A percentile compares a stretch with the other conserved stretches of the same genome.
phyloP scores from a whole-genome alignment of 2,113 vertebrate genomes.

The Propithecus coquereli region DNA sequence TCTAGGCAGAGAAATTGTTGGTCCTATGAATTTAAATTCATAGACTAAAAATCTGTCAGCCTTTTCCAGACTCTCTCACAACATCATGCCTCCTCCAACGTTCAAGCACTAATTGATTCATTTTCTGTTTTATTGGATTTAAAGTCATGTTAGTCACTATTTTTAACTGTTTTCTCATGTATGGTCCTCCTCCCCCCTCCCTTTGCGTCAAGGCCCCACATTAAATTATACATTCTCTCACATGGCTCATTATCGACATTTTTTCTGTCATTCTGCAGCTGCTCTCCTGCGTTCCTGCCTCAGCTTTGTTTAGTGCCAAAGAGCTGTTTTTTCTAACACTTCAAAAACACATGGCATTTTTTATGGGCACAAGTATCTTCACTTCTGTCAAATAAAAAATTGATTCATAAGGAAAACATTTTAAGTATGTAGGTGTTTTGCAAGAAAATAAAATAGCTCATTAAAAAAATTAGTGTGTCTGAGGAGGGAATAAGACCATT shows the following conservation, averaged over 20 bases:
- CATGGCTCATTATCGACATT: conserved; percentile 71
- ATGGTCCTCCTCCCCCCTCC: conserved; percentile 25
- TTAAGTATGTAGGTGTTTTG: conserved; percentile 74
- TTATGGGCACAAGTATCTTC: conserved; percentile 69
- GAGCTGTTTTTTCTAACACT: conserved; percentile 78
- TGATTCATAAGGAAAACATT: conserved; percentile 76
- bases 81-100: conserved; percentile 52
- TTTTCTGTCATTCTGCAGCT: conserved; percentile 64
- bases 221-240: conserved; percentile 74
- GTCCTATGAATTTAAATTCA: conserved; percentile 76
- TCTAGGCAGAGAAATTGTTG: conserved; percentile 69
- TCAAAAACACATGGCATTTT: conserved; percentile 78
- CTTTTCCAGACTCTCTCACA: conserved; percentile 58
- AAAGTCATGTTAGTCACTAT: conserved; percentile 67
- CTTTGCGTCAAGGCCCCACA: conserved; percentile 43
- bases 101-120: conserved; percentile 71
- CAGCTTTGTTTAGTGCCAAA: conserved; percentile 76
- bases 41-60: conserved; percentile 73
- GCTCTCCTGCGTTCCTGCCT: conserved; percentile 59
- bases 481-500: neutral
- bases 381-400: conserved; percentile 76
- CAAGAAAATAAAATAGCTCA: conserved; percentile 59
- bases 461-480: conserved; percentile 39
- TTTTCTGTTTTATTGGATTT: conserved; percentile 68
- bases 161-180: conserved; percentile 73